phyloP scores from a whole-genome alignment of 2,797 vertebrate genomes.

The Esox lucius region DNA sequence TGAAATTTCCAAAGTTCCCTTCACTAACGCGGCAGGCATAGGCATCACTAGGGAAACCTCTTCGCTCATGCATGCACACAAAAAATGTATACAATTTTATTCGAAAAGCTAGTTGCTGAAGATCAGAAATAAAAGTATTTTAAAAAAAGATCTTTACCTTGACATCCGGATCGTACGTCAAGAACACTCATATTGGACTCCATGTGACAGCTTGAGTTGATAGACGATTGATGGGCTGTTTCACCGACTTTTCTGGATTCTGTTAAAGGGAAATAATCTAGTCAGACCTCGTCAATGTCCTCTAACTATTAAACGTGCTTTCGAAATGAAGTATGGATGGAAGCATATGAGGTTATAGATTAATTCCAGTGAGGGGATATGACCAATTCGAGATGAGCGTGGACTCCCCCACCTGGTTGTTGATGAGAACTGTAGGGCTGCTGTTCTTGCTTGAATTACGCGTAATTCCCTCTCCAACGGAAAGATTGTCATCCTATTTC shows the following conservation, averaged over 20 bases:
- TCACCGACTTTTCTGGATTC: background rate
- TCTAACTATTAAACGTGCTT: background rate
- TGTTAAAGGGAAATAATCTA: background rate
- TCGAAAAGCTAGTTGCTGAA: background rate
- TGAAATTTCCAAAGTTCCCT: background rate
- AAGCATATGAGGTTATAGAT: background rate
- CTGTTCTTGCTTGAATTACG: slow-evolving; percentile 61
- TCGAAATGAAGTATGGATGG: slow-evolving; percentile 1
- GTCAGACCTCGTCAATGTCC: background rate
- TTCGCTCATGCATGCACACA: background rate
- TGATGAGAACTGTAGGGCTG: slow-evolving; percentile 61
- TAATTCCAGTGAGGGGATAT: background rate
- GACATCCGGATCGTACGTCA: background rate
- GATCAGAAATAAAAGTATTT: background rate
- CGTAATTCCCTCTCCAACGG: slow-evolving; percentile 44
- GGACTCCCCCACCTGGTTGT: slow-evolving; percentile 76
- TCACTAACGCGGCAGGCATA: background rate
- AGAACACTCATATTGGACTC: background rate
- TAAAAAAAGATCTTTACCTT: background rate
- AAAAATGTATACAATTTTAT: background rate
- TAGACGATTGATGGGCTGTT: background rate
- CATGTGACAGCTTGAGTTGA: slow-evolving; percentile 6
- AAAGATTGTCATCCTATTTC: background rate
- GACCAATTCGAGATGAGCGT: slow-evolving; percentile 69
- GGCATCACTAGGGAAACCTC: background rate